These are phyloP conservation scores for Megalonaias nervosa DNA, from an alignment of 1,140 invertebrate species.

Conservation along the genomic window DNA sequence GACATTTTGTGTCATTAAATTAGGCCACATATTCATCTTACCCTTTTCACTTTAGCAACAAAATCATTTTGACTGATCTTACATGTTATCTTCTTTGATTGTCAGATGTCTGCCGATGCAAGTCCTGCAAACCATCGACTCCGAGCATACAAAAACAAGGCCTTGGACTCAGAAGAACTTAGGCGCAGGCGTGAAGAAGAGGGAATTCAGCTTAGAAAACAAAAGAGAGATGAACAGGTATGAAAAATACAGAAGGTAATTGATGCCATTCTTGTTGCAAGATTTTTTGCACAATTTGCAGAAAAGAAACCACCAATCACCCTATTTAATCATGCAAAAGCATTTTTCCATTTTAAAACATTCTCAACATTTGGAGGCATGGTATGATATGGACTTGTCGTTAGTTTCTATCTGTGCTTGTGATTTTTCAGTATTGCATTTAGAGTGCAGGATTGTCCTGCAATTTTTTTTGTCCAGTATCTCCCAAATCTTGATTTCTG, in stretches of 20 bases:
- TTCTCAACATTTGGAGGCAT: too few relatives aligned
- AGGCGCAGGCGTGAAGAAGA: conserved; percentile 94
- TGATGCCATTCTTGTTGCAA: too few relatives aligned
- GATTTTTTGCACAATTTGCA: too few relatives aligned
- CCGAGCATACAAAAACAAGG: conserved; percentile 95
- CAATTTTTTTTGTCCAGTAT: too few relatives aligned
- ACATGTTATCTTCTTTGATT: not conserved
- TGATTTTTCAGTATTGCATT: too few relatives aligned
- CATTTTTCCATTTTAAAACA: too few relatives aligned
- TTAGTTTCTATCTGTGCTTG: too few relatives aligned
- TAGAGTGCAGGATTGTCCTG: too few relatives aligned
- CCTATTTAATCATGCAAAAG: too few relatives aligned
- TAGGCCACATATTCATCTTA: not conserved
- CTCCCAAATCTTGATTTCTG: too few relatives aligned
- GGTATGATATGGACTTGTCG: too few relatives aligned
- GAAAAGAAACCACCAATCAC: too few relatives aligned
- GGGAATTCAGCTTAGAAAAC: conserved; percentile 95
- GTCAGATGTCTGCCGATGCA: conserved; percentile 53
- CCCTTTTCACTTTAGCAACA: not conserved
- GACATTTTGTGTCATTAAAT: not conserved
- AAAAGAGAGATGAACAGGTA: conserved; percentile 85
- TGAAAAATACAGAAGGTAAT: not conserved
- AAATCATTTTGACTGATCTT: not conserved
- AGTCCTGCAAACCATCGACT: conserved; percentile 78
- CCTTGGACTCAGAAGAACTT: conserved; percentile 92